Evolutionary conservation across 2,888 invertebrate genomes (phyloP), one percentile per base, ranked within the genome.

Genomic region (Tachina grossa): DNA sequence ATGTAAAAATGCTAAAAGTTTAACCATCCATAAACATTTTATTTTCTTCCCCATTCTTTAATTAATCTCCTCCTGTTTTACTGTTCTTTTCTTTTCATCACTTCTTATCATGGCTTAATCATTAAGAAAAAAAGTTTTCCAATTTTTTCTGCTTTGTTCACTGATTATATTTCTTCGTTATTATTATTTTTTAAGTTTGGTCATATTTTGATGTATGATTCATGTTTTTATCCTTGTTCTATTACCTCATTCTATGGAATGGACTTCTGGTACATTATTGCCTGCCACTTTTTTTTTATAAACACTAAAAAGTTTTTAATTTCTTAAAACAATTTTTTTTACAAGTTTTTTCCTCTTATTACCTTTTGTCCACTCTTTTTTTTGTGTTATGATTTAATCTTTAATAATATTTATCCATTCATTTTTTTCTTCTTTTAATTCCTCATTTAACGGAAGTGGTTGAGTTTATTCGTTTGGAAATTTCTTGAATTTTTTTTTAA

Each of bases 401-500:
- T 82, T 65, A 80, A 81, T 65, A 86, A 66, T 74, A 80, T 66
- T 86, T 86, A 78, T 75, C 69, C 43, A 63, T 72, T 47, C 49
- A 77, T 51, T 31, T 39, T 31, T 22, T 8, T 57, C 1, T 41
- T 47, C 5, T 66, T 80, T 76, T 66, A 68, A 79, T 75, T 85
- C 71, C 59, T 79, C 85, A 79, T 79, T 85, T 81, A 85, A 78
- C 71, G 85, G 83, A 87, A 87, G 83, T 85, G 85, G 83, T 83
- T 74, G 85, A 87, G 83, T 80, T 87, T 83, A 87, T 83, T 87
- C 87, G 69, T 66, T 85, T 87, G 87, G 85, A 85, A 87, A 85
- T 80, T 75, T 78, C 16, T n/a, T 19, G 16, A 31, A 31, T 31
- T 31, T 31, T 31, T 31, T 31, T 31, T 31, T 31, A 1, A 6